Evolutionary conservation across 2,888 invertebrate species (phyloP), one percentile per base, ranked within the genome.

Genomic region (Coelopa pilipes): DNA sequence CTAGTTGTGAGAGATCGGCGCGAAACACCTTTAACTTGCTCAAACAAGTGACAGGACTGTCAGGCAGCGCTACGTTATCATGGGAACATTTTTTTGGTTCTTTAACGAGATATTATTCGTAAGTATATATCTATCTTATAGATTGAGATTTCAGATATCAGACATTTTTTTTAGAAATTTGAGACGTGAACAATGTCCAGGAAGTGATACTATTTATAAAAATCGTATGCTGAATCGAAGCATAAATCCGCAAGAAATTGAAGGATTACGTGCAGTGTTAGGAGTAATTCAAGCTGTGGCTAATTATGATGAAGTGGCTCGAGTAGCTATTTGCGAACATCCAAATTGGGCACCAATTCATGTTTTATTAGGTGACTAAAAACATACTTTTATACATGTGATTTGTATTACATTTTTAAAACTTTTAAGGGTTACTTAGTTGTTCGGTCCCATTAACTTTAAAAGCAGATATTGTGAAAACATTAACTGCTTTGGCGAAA

Each of bases 51-150:
- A 83, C 86, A 3, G 82, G 92, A 77, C 89, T 91, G 70, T 87
- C 89, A 0, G 88, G 89, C 17, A 89, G 88, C 46, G 88, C 88
- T 74, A 89, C 89, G 60, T 89, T 96, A 17, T 93, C 94, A 0
- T 94, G 95, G 94, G 94, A 96, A 82, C 95, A 96, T 83, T 94
- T 96, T 83, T 95, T 96, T 83, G 89, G 89, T 49, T 95, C 96
- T 0, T 90, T 98, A 67, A 91, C 89, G 12, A 89, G 92, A 66
- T 94, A 94, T 82, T 92, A 93, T 85, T 89, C 89, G 88, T 93
- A 87, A 87, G 88, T 80, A n/a, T 10, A 59, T 59, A 4, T 7
- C 17, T 59, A 11, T 59, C 17, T 53, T 53, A 7, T 5, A 53
- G 53, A 59, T 59, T 49, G 45, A 1, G 9, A 50, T 19, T 49